Conservation (phyloP, 2,888 invertebrate species). For the Cheiracanthium punctorium region DNA sequence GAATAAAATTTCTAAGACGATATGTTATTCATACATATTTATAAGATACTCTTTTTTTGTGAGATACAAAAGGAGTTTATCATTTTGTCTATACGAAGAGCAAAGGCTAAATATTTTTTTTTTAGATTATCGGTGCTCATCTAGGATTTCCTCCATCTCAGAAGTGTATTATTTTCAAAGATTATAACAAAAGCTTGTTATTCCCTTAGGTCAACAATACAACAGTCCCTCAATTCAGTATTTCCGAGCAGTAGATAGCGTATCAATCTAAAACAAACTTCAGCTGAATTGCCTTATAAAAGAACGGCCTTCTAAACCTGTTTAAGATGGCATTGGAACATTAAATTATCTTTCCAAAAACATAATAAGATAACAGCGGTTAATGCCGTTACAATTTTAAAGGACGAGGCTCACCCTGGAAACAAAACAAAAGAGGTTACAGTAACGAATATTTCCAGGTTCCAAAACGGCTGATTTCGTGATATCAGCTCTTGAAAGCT, state of each 20-base stretch:
- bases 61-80: too few species aligned
- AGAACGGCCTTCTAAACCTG: conserved; percentile 1
- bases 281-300: neutral
- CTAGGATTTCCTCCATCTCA: too few species aligned
- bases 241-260: neutral
- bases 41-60: too few species aligned
- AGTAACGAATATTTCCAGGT: neutral
- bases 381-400: neutral
- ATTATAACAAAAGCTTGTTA: too few species aligned
- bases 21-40: too few species aligned
- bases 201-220: too few species aligned
- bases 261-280: neutral
- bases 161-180: too few species aligned
- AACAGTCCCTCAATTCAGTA: too few species aligned
- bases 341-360: neutral
- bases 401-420: neutral
- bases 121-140: too few species aligned
- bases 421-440: conserved; percentile 1
- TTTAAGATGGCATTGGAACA: neutral
- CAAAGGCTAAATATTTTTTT: too few species aligned
- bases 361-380: neutral
- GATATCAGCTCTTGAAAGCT: neutral
- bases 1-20: too few species aligned
- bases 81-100: too few species aligned
- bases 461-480: neutral